Evolutionary conservation across 2,113 vertebrate genomes (phyloP).

Genomic region (Scomber colias): DNA sequence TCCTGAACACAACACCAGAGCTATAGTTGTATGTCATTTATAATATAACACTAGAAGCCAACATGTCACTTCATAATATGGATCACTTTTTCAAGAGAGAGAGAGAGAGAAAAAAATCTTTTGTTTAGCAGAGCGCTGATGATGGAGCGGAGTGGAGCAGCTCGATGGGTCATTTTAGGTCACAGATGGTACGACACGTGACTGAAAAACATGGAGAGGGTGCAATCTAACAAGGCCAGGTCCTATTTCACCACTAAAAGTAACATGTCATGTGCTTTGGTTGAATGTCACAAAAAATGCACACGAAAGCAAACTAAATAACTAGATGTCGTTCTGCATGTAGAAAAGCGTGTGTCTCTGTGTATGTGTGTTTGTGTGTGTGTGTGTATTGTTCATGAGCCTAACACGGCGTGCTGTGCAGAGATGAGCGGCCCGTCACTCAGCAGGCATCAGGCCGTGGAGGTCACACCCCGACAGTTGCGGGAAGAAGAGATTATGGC

Average conservation of each 20-base stretch:
- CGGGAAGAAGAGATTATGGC: conserved; percentile 83
- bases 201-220: conserved; percentile 2
- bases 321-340: conserved; percentile 12
- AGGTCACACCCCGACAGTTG: conserved; percentile 81
- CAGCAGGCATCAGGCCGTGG: conserved; percentile 77
- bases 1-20: too few relatives aligned
- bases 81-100: too few relatives aligned
- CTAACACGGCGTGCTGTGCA: conserved; percentile 72
- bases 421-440: conserved; percentile 81
- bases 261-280: conserved; percentile 16
- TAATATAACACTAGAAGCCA: too few relatives aligned
- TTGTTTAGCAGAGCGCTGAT: too few relatives aligned
- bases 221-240: conserved; percentile 17
- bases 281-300: conserved; percentile 14
- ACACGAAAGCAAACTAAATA: background rate
- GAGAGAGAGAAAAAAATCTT: too few relatives aligned
- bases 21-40: too few relatives aligned
- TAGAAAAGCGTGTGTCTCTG: conserved; percentile 37
- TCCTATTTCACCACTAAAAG: background rate
- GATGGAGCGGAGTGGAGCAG: too few relatives aligned
- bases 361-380: conserved; percentile 31
- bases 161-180: background rate
- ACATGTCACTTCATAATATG: too few relatives aligned
- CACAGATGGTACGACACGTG: too few relatives aligned
- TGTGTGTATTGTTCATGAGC: conserved; percentile 59